Evolutionary conservation across 2,888 invertebrate genomes (phyloP).

Genomic region (Euphydryas editha): DNA sequence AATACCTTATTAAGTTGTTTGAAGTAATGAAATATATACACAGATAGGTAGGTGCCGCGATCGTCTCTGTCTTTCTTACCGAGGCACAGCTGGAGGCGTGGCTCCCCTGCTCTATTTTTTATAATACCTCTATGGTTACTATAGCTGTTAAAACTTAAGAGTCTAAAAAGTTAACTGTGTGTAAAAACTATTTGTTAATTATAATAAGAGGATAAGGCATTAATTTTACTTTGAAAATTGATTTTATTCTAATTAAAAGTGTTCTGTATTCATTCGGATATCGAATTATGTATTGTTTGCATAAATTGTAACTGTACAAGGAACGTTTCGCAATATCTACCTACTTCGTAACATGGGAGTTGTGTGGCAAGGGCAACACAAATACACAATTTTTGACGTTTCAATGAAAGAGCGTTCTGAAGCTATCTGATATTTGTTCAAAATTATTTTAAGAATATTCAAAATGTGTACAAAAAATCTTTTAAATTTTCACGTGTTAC

Average conservation of each 20-base stretch:
- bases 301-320: not conserved
- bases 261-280: not conserved
- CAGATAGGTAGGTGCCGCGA: too few relatives aligned
- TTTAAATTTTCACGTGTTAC: not conserved
- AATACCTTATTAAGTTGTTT: too few relatives aligned
- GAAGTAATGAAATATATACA: too few relatives aligned
- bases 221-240: not conserved
- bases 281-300: not conserved
- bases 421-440: constrained; percentile 18
- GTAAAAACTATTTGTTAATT: not conserved
- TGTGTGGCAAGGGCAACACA: constrained; percentile 39
- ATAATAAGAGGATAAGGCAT: not conserved
- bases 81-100: too few relatives aligned
- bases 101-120: too few relatives aligned
- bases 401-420: constrained; percentile 38
- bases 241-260: not conserved
- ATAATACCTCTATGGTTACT: too few relatives aligned
- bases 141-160: constrained; percentile 1
- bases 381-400: constrained; percentile 35
- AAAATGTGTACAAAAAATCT: not conserved
- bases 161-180: not conserved
- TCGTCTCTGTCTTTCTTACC: too few relatives aligned
- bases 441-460: constrained; percentile 8
- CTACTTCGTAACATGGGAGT: constrained; percentile 1
- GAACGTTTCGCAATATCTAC: constrained; percentile 13